phyloP scores from a whole-genome alignment of 2,797 vertebrate genomes.

The Coregonus sp. region DNA sequence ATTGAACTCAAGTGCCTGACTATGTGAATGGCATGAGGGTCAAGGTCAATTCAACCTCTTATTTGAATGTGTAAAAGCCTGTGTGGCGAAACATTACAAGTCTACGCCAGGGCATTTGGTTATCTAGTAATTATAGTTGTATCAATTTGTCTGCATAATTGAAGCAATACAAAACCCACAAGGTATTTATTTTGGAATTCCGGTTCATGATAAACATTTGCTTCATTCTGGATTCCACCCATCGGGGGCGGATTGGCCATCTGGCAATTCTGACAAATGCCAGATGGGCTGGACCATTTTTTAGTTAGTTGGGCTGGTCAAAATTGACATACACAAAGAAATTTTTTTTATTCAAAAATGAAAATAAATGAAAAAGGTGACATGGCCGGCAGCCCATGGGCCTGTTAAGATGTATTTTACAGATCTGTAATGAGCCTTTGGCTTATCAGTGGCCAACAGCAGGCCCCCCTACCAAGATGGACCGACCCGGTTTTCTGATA shows the following conservation, averaged over 20 bases:
- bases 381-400: no score
- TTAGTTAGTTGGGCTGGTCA: no score
- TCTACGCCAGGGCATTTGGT: neutral
- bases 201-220: neutral
- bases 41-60: neutral
- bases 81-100: neutral
- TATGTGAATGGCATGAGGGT: neutral
- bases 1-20: slow-evolving; percentile 8
- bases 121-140: neutral
- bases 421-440: no score
- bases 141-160: slow-evolving; percentile 5
- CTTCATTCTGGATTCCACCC: neutral
- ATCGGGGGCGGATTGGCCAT: neutral
- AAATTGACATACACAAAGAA: no score
- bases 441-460: no score
- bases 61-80: slow-evolving; percentile 4
- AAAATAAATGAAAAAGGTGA: no score
- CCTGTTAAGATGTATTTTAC: no score
- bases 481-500: no score
- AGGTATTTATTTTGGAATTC: slow-evolving; percentile 2
- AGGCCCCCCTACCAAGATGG: no score
- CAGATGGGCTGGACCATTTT: no score
- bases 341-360: no score
- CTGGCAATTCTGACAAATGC: no score
- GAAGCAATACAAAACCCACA: neutral